Evolutionary conservation across 2,888 invertebrate genomes (phyloP).

Genomic region (Trichogramma dendrolimi): DNA sequence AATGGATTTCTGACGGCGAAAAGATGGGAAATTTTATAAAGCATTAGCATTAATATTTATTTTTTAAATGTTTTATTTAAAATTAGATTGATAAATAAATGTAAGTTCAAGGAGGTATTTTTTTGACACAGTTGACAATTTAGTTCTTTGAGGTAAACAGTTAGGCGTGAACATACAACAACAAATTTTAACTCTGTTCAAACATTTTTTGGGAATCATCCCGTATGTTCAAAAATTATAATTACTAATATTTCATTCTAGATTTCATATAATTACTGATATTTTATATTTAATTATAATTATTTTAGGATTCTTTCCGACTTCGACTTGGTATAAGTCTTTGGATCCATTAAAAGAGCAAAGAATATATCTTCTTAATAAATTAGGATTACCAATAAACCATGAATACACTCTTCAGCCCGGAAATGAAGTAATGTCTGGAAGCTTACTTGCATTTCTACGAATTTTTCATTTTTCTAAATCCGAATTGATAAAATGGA

Average conservation of each 20-base stretch:
- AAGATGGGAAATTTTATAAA: neutral
- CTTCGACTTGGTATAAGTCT: constrained; percentile 76
- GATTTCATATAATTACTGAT: constrained; percentile 5
- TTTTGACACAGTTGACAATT: too few species aligned
- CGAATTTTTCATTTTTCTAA: constrained; percentile 76
- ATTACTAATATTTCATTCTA: too few species aligned
- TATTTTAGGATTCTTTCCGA: constrained; percentile 65
- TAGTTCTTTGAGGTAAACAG: too few species aligned
- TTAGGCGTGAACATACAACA: too few species aligned
- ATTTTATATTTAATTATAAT: constrained; percentile 22
- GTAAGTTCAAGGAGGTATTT: too few species aligned
- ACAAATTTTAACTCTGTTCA: too few species aligned
- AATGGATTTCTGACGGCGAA: too few species aligned
- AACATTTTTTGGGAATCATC: too few species aligned
- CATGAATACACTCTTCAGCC: constrained; percentile 68
- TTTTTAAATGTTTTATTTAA: neutral
- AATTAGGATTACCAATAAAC: constrained; percentile 65
- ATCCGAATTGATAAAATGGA: constrained; percentile 60
- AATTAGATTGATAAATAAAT: too few species aligned
- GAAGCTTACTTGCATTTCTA: constrained; percentile 74
- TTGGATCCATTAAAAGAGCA: constrained; percentile 69
- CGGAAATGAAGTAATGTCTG: constrained; percentile 65
- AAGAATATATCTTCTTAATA: constrained; percentile 63
- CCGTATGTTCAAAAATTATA: too few species aligned
- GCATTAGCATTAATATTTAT: constrained; percentile 12